phyloP scores from a whole-genome alignment of 1,140 invertebrate genomes.

The Trinorchestia longiramus region DNA sequence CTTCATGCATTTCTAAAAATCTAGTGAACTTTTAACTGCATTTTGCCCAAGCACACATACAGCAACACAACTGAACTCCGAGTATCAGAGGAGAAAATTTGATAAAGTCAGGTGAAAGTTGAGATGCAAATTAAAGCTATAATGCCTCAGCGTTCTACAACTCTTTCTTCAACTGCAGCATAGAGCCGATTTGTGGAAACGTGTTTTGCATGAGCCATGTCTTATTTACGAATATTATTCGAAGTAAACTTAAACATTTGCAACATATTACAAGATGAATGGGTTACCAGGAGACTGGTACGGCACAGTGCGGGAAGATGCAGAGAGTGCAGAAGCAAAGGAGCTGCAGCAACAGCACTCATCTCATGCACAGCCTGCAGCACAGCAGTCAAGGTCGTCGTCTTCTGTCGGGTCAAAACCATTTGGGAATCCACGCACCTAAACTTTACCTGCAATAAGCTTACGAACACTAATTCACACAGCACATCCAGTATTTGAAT shows the following conservation, averaged over 20 bases:
- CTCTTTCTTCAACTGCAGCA: neutral
- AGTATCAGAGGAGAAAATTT: neutral
- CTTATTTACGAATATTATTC: neutral
- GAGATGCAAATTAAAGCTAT: neutral
- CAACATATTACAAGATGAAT: neutral
- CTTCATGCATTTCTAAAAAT: neutral
- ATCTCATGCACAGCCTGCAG: conserved; percentile 7
- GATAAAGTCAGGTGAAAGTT: neutral
- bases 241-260: neutral
- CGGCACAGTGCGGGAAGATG: neutral
- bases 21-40: neutral
- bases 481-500: neutral
- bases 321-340: neutral
- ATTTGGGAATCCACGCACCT: conserved; percentile 47
- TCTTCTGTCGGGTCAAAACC: conserved; percentile 39
- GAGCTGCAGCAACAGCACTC: neutral
- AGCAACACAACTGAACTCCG: neutral
- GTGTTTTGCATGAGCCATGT: neutral
- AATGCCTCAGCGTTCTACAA: neutral
- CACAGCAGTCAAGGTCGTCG: conserved; percentile 36
- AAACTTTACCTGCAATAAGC: conserved; percentile 10
- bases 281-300: neutral
- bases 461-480: conserved; percentile 40
- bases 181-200: neutral
- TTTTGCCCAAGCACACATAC: neutral